Percentiles rank a stretch among this genome's conserved stretches.
Conservation (phyloP, 2,113 vertebrate species). For the Apeltes quadracus region DNA sequence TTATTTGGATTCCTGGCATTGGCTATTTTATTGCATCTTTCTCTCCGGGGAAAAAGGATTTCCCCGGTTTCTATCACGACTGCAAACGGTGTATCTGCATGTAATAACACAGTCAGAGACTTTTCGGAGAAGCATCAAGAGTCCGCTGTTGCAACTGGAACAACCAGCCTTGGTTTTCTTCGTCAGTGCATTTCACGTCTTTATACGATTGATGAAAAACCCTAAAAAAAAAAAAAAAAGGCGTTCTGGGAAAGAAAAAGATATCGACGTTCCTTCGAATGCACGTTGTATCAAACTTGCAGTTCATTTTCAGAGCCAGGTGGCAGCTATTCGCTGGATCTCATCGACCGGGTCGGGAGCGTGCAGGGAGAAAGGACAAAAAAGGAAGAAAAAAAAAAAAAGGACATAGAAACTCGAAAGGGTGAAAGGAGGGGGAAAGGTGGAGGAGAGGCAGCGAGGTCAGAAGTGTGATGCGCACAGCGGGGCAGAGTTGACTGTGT, state of each 20-base stretch:
- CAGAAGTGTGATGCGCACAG: constrained; percentile 31
- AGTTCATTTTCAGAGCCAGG: constrained; percentile 22
- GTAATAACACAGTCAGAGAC: neutral
- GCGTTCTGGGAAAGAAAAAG: neutral
- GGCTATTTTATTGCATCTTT: neutral
- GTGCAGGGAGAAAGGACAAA: constrained; percentile 32
- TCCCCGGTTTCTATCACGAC: neutral
- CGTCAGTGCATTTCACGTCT: neutral
- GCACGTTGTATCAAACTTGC: constrained; percentile 15
- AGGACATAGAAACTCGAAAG: constrained; percentile 10
- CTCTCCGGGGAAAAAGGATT: too few relatives aligned
- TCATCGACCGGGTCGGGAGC: constrained; percentile 22
- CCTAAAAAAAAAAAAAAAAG: too few relatives aligned
- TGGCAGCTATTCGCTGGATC: constrained; percentile 11
- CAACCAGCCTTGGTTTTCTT: too few relatives aligned
- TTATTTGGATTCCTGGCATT: neutral
- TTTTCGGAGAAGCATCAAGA: neutral
- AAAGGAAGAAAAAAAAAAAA: constrained; percentile 18
- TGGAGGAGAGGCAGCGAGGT: constrained; percentile 45
- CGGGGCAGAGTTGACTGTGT: constrained; percentile 37
- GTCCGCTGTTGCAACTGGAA: neutral
- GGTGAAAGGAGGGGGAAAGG: constrained; percentile 7
- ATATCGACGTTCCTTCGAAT: constrained; percentile 25
- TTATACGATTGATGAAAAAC: too few relatives aligned
- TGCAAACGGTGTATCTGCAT: neutral